Conservation (phyloP, 2,888 invertebrate genomes). For the Ernsta delagoae region DNA sequence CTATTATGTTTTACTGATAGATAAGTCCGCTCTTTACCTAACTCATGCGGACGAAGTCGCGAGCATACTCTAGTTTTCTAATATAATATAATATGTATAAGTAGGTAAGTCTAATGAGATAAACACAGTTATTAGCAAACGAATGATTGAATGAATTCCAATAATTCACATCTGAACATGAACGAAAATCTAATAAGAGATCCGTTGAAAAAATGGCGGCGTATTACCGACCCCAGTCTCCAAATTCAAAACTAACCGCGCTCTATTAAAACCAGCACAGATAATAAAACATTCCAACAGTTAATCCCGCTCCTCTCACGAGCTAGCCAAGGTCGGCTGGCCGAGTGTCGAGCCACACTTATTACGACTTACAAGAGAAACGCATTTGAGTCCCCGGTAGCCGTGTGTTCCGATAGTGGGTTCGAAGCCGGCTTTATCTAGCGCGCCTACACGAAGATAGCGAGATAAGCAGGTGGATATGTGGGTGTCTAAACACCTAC, state of each 20-base stretch:
- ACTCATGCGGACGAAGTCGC: no score
- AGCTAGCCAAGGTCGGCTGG: conserved; percentile 47
- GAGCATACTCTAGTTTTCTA: no score
- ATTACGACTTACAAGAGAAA: conserved; percentile 78
- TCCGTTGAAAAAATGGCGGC: background rate
- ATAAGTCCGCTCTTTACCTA: no score
- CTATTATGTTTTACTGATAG: no score
- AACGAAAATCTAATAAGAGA: no score
- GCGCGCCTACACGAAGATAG: conserved; percentile 57
- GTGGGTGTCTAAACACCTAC: conserved; percentile 50
- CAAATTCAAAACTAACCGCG: conserved; percentile 29
- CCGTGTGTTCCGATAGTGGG: conserved; percentile 59
- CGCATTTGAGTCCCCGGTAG: conserved; percentile 73
- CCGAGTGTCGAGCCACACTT: conserved; percentile 52
- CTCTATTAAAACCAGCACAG: conserved; percentile 37
- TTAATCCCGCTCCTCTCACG: conserved; percentile 46
- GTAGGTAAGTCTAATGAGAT: no score
- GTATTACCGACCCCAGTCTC: conserved; percentile 15
- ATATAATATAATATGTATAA: no score
- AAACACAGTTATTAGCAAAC: no score
- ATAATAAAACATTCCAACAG: conserved; percentile 48
- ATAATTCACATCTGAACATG: no score
- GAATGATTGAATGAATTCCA: no score
- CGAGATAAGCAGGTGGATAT: conserved; percentile 68
- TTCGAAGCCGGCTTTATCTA: conserved; percentile 53